Evolutionary conservation across 37 sponge, comb jelly and placozoan genomes (phyloP), one percentile per base, ranked within the genome.

Genomic region (Ianthella basta): DNA sequence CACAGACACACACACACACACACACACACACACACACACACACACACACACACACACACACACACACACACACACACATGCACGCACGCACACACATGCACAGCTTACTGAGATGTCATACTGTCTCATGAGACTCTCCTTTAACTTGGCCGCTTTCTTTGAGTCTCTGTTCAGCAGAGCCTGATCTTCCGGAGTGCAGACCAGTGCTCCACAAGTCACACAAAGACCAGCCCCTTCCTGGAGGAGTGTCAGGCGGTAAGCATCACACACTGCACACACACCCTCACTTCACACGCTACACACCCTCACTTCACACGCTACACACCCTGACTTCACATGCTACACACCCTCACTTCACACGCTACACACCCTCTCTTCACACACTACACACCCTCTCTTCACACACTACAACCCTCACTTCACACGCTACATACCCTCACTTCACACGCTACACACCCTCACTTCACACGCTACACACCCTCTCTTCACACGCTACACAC

Each of bases 141-240:
- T 82, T 37, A 91, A 53, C n/a, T 87, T 89, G n/a, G 65, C 44
- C 18, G 83, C 91, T 56, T 88, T 92, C 70, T 92, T 94, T 18
- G 95, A 88, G 63, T 94, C 87, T 50, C 84, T 86, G 8, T 50
- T 41, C 10, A 98, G 38, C 59, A 83, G 13, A 27, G 89, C 85
- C 68, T 92, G 87, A 32, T 96, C 97, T n/a, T 87, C 91, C 0
- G 89, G 87, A 38, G 96, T 84, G 36, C 83, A 87, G 20, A 98
- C 96, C 44, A 95, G 85, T 4, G 89, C 50, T 8, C 99, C 99
- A 91, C 99, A 98, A 72, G 92, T 94, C 80, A 94, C n/a, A 84
- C 99, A 98, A 2, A 96, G 99, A 19, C 99, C 99, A 23, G 89
- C 59, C 0, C 99, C 99, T 61, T 98, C 99, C 93, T 97, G 75